Percentiles rank a stretch among this genome's conserved stretches.
Conservation (phyloP, 2,888 invertebrate genomes). For the Rhamphomyia laevipes region DNA sequence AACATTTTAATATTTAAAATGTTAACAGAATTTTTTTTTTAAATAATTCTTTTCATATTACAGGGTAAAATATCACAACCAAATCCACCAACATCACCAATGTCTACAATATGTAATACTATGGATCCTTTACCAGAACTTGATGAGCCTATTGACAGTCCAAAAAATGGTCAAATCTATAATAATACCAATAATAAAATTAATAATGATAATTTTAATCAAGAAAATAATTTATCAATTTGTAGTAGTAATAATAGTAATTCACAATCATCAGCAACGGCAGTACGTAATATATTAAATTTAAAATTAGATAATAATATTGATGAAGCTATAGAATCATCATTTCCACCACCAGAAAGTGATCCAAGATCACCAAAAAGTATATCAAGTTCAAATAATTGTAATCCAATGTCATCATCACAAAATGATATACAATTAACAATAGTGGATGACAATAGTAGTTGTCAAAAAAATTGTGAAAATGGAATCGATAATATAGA, state of each 20-base stretch:
- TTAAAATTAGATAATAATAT: slow-evolving; percentile 4
- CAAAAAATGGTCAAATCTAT: slow-evolving; percentile 13
- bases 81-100: slow-evolving; percentile 17
- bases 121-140: slow-evolving; percentile 39
- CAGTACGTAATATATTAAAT: not conserved
- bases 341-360: slow-evolving; percentile 19
- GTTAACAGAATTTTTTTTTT: no score
- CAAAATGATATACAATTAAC: not conserved
- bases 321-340: slow-evolving; percentile 18
- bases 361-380: slow-evolving; percentile 23
- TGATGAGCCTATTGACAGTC: slow-evolving; percentile 35
- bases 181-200: not conserved
- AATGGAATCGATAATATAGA: slow-evolving; percentile 8
- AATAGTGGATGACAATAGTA: not conserved
- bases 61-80: slow-evolving; percentile 13
- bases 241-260: not conserved
- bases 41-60: not conserved
- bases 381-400: not conserved
- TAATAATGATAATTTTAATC: not conserved
- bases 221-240: not conserved
- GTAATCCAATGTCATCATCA: not conserved
- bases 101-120: slow-evolving; percentile 18
- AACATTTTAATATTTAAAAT: not conserved
- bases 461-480: not conserved
- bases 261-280: not conserved